A percentile compares a stretch with the other conserved stretches of the same genome.
phyloP scores from a whole-genome alignment of 2,797 vertebrate genomes.

The Hyperoplus immaculatus region DNA sequence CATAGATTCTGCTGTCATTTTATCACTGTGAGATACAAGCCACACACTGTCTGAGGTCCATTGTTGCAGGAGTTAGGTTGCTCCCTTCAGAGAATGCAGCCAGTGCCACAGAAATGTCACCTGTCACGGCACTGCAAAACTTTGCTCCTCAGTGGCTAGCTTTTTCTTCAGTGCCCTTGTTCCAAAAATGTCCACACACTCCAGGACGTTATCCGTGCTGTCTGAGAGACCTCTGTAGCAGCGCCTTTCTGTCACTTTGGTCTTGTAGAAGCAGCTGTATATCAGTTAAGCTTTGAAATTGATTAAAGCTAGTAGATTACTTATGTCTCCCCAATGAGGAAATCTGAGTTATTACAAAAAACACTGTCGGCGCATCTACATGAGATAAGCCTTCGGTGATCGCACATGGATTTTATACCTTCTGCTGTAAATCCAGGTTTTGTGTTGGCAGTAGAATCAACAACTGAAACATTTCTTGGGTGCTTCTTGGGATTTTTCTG shows the following conservation, averaged over 20 bases:
- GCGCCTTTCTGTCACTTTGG: conserved; percentile 8
- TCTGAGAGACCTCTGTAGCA: conserved; percentile 6
- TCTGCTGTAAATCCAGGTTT: too few species aligned
- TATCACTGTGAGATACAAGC: conserved; percentile 1
- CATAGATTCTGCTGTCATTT: background rate
- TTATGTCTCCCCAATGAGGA: too few species aligned
- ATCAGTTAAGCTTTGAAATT: background rate
- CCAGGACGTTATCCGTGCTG: background rate
- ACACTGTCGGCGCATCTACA: too few species aligned
- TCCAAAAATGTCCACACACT: conserved; percentile 16
- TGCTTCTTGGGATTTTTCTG: too few species aligned
- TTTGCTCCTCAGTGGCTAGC: conserved; percentile 16
- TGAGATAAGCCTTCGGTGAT: too few species aligned
- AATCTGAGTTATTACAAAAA: too few species aligned
- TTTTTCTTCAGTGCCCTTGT: conserved; percentile 1
- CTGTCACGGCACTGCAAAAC: conserved; percentile 42
- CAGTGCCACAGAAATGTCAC: conserved; percentile 43
- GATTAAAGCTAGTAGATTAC: background rate
- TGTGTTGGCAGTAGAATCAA: too few species aligned
- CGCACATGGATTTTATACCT: too few species aligned
- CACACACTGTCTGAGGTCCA: conserved; percentile 26
- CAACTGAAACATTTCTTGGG: too few species aligned
- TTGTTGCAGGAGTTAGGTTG: conserved; percentile 20
- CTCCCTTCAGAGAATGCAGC: conserved; percentile 18
- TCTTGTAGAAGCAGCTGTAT: background rate